Evolutionary conservation across 1,140 invertebrate species (phyloP).

Genomic region (Penaeus chinensis): DNA sequence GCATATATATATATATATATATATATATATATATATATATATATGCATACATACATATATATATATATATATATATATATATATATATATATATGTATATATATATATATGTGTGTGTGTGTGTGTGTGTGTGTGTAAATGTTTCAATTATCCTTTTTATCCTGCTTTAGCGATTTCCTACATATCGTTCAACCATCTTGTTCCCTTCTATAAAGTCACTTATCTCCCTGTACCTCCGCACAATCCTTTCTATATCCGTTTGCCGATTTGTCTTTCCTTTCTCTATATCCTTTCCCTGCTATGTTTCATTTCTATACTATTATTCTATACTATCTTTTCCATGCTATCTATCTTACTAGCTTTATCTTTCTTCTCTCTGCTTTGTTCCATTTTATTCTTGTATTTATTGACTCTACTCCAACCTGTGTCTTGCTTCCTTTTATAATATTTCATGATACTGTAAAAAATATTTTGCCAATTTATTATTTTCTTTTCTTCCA

Average conservation of each 20-base stretch:
- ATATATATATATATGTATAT: no score
- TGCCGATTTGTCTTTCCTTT: not conserved
- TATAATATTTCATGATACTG: no score
- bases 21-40: no score
- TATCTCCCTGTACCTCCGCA: not conserved
- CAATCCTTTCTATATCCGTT: no score
- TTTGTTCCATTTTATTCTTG: not conserved
- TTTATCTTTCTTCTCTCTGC: not conserved
- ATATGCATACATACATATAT: no score
- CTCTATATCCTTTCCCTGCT: not conserved
- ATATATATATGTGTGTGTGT: no score
- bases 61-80: no score
- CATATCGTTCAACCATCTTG: no score
- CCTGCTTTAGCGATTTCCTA: no score
- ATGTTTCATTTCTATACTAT: not conserved
- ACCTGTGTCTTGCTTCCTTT: not conserved
- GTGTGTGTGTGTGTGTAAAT: no score
- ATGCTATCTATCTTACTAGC: not conserved
- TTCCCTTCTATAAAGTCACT: not conserved
- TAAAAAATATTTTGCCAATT: not conserved
- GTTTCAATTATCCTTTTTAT: no score
- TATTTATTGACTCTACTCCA: not conserved
- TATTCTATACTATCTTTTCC: not conserved
- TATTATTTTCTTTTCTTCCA: not conserved
- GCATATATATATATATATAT: no score